Conservation (phyloP, 2,113 vertebrate genomes). For the Scomber colias region DNA sequence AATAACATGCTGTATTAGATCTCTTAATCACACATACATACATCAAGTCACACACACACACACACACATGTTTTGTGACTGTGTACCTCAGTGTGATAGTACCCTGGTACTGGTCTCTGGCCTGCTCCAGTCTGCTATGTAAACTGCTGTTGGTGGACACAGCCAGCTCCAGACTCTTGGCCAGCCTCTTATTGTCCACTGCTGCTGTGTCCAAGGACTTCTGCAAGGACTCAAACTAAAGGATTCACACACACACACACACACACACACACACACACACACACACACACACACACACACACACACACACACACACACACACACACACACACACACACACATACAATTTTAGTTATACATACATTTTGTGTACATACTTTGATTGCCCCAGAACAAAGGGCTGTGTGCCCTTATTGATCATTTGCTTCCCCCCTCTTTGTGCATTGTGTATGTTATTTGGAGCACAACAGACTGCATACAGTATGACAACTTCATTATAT, state of each 20-base stretch:
- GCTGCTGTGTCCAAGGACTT: background rate
- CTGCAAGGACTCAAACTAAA: constrained; percentile 26
- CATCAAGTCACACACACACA: background rate
- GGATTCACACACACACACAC: background rate
- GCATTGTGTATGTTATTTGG: background rate
- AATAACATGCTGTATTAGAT: background rate
- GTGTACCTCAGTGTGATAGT: constrained; percentile 27
- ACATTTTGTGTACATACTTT: background rate
- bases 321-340: background rate
- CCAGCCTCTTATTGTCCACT: constrained; percentile 4
- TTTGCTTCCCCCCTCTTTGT: background rate
- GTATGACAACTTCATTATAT: background rate
- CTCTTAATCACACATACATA: background rate
- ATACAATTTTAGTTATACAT: background rate
- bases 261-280: background rate
- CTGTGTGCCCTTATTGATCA: background rate
- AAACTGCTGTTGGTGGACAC: constrained; percentile 23
- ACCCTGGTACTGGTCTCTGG: constrained; percentile 2
- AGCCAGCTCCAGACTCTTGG: constrained; percentile 25
- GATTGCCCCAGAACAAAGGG: background rate
- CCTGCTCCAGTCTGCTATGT: constrained; percentile 20
- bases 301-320: background rate
- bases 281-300: background rate
- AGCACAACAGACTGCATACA: background rate
- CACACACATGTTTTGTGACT: background rate